Percentiles rank a stretch among this genome's conserved stretches.
Evolutionary conservation across 2,888 invertebrate genomes (phyloP).

Genomic region (Meliscaeva auricollis): DNA sequence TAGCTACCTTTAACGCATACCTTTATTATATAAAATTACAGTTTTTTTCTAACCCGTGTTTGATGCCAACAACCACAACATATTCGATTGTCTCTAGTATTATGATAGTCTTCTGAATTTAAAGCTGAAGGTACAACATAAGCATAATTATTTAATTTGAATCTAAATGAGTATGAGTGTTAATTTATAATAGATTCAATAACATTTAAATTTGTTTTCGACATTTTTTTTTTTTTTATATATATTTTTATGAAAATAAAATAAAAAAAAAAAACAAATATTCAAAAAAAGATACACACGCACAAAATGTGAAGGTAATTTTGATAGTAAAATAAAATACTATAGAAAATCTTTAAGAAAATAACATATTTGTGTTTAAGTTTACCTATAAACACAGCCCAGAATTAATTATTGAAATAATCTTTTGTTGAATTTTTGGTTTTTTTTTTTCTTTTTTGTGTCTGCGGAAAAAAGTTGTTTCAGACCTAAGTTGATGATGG

Average conservation of each 20-base stretch:
- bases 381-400: constrained; percentile 33
- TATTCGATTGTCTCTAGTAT: background rate
- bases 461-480: constrained; percentile 1
- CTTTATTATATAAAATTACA: background rate
- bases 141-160: constrained; percentile 61
- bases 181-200: constrained; percentile 44
- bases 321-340: constrained; percentile 19
- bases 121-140: constrained; percentile 40
- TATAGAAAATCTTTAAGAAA: background rate
- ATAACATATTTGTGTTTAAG: constrained; percentile 21
- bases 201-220: constrained; percentile 43
- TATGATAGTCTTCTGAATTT: background rate
- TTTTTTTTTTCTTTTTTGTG: constrained; percentile 9
- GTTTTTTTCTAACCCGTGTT: background rate
- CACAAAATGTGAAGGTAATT: constrained; percentile 20
- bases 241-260: too few species aligned
- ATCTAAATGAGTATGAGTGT: constrained; percentile 48
- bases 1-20: constrained; percentile 59
- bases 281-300: constrained; percentile 18
- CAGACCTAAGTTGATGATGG: constrained; percentile 44
- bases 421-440: constrained; percentile 47
- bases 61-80: background rate
- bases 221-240: constrained; percentile 10
- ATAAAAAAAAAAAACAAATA: background rate
- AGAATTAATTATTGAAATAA: constrained; percentile 65